A percentile compares a stretch with the other conserved stretches of the same genome.
phyloP scores from a whole-genome alignment of 2,797 vertebrate species.

The Tadarida brasiliensis region DNA sequence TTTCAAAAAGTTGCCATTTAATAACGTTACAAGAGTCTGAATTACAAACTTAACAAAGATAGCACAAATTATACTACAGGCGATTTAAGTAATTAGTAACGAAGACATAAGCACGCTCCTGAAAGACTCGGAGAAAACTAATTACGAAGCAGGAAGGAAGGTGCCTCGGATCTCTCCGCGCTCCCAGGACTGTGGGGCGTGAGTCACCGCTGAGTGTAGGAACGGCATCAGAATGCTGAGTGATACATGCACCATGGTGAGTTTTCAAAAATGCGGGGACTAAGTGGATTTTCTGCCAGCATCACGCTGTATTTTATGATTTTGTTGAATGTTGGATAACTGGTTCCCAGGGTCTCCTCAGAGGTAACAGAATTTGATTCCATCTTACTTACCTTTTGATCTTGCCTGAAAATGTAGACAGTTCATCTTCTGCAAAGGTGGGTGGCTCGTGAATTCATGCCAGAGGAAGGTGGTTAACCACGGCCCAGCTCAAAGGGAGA shows the following conservation, averaged over 20 bases:
- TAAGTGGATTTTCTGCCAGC: neutral
- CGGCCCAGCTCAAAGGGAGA: neutral
- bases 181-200: neutral
- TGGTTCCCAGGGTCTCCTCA: neutral
- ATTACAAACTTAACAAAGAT: neutral
- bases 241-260: neutral
- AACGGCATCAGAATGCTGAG: neutral
- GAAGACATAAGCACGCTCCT: neutral
- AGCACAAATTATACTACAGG: neutral
- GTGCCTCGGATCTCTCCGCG: fast-evolving
- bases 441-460: neutral
- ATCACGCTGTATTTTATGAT: neutral
- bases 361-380: neutral
- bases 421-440: neutral
- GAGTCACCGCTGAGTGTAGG: fast-evolving
- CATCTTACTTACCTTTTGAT: neutral
- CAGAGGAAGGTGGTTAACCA: neutral
- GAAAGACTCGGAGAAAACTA: neutral
- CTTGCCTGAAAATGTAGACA: neutral
- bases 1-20: neutral
- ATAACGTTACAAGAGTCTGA: neutral
- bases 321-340: neutral
- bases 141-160: neutral
- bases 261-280: neutral
- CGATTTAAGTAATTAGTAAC: neutral